These are phyloP conservation scores for Troides aeacus DNA, from an alignment of 2,888 invertebrate species.

Conservation along the genomic window DNA sequence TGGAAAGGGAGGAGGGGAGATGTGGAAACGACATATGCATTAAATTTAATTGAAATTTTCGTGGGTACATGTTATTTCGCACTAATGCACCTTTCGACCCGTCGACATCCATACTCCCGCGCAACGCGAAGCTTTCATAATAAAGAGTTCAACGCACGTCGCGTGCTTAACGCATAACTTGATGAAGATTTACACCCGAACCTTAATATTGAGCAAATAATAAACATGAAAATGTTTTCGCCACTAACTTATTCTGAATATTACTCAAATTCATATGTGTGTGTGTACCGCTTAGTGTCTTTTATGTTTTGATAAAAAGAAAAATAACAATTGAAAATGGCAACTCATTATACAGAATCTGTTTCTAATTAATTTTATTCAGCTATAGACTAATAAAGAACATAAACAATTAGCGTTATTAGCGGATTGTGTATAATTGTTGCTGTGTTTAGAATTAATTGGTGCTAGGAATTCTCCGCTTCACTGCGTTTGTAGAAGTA, in stretches of 20 bases:
- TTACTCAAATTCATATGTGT: constrained; percentile 1
- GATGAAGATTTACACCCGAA: constrained; percentile 44
- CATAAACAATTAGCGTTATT: background rate
- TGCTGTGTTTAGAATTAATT: background rate
- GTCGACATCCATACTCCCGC: constrained; percentile 45
- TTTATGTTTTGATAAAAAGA: background rate
- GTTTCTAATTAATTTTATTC: background rate
- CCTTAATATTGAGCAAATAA: constrained; percentile 22
- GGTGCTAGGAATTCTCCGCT: background rate
- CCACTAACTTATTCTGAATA: constrained; percentile 1
- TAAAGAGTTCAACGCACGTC: constrained; percentile 49
- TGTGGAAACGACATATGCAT: constrained; percentile 58
- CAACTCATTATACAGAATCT: background rate
- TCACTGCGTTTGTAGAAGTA: background rate
- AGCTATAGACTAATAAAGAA: background rate
- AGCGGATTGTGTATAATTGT: background rate
- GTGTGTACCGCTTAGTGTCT: background rate
- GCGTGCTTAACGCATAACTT: constrained; percentile 41
- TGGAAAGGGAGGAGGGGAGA: constrained; percentile 31
- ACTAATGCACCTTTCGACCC: constrained; percentile 68
- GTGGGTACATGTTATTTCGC: constrained; percentile 69
- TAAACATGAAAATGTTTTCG: constrained; percentile 6
- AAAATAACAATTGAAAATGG: background rate
- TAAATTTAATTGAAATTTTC: constrained; percentile 74
- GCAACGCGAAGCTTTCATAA: constrained; percentile 37